phyloP scores from a whole-genome alignment of 2,797 vertebrate species.

The Adrianichthys oophorus region DNA sequence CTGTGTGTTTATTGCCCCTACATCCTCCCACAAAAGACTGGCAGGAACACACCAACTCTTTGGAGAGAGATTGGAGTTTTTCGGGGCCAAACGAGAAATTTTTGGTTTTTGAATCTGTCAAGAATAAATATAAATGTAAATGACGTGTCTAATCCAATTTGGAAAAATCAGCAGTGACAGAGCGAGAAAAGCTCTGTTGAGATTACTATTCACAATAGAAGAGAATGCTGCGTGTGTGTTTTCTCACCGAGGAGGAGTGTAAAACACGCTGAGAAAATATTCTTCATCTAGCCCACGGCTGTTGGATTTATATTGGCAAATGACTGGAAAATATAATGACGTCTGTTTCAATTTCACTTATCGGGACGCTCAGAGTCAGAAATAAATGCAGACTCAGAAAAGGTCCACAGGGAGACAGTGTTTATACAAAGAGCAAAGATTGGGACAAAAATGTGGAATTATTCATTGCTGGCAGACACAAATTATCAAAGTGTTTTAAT shows the following conservation, averaged over 20 bases:
- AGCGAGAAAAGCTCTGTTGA: conserved; percentile 18
- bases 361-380: conserved; percentile 18
- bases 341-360: conserved; percentile 43
- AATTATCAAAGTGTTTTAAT: conserved; percentile 14
- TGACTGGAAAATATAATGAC: conserved; percentile 31
- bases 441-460: conserved; percentile 1
- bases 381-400: conserved; percentile 7
- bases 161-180: conserved; percentile 2
- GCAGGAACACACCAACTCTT: not conserved
- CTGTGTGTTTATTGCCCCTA: not conserved
- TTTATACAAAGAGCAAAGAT: conserved; percentile 5
- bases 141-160: conserved; percentile 21
- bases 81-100: not conserved
- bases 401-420: conserved; percentile 3
- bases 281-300: conserved; percentile 37
- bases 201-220: conserved; percentile 18
- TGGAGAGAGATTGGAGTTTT: too few relatives aligned
- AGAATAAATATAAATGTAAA: conserved; percentile 3
- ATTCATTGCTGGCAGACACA: conserved; percentile 15
- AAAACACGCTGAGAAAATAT: conserved; percentile 34
- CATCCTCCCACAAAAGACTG: too few relatives aligned
- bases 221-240: conserved; percentile 2
- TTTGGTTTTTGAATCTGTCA: conserved; percentile 3
- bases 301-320: conserved; percentile 39
- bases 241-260: conserved; percentile 1